Base-by-base conservation (phyloP, 2,113 vertebrate species). In the Stigmatopora nigra region DNA sequence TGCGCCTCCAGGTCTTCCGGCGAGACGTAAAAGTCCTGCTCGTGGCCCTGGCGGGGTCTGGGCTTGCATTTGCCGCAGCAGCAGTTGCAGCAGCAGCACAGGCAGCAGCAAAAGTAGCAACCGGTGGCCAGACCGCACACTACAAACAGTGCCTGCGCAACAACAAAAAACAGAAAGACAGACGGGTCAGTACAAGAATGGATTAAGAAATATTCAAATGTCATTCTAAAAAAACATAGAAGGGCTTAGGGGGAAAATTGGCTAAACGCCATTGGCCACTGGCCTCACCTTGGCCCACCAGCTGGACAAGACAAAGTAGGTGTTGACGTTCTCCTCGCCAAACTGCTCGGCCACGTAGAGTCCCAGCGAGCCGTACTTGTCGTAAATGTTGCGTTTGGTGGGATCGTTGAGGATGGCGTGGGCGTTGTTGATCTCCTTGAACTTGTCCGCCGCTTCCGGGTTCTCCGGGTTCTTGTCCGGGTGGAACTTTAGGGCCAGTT, bases 381-480 rank as follows among this genome's bases (percentile, higher is more conserved):
- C 97, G 3, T 99, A 98, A 78, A 99, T 99, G 78, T 98, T 99
- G 36, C 97, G 86, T 82, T 98, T 99, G 0, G 96, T 99, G 75
- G 93, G 89, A 63, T 99, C 97, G 0, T 93, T 96, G 76, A 99
- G 88, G 77, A 98, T 99, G 5, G 94, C 93, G 0, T 98, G 95
- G 6, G 97, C 97, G 15, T 94, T 98, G 90, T 99, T 99, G 72
- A 99, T 99, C 91, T 99, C 97, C 87, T 99, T 99, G 78, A 99
- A 99, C 67, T 98, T 99, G 19, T 99, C 97, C 0, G 92, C 88
- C 0, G 97, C 97, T 78, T 99, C 96, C 0, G 97, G 96, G 71
- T 99, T 98, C 79, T 99, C 95, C 0, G 97, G 96, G 81, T 99
- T 99, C 91, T 99, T 99, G 88, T 99, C 97, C 4, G 97, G 97